Base-by-base conservation (phyloP, 2,888 invertebrate species). In the Spilarctia lutea region DNA sequence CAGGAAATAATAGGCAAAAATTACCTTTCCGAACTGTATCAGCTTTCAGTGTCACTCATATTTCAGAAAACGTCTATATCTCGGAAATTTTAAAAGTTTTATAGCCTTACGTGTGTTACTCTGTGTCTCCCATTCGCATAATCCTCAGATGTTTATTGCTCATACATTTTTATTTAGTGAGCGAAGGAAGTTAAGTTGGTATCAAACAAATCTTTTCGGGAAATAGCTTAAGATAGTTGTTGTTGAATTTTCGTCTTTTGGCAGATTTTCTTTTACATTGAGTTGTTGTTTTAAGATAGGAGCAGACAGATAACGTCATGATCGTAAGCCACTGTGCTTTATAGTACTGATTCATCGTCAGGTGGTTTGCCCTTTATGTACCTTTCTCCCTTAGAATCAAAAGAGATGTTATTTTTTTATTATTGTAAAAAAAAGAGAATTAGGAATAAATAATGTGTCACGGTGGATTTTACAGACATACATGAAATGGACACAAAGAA, bases 151-250 rank as follows among this genome's bases (percentile, higher is more conserved):
- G 71, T 68, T 72, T 71, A 75, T 75, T 56, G 71, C 68, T 52
- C 68, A 75, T 56, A 68, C 52, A 72, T 75, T 65, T 72, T 72
- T 71, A 66, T 74, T 74, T 74, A 67, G 67, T n/a, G 67, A 71
- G 35, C 39, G 60, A 68, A 68, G 71, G 30, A 71, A 71, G 27
- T 65, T 52, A 27, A 71, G 27, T 65, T 65, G 27, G 27, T 74
- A 18, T 56, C 71, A 71, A 74, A 70, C 66, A 74, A 74, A 74
- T 74, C 66, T 74, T 52, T 74, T 66, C 48, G 35, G 65, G 27
- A 52, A 65, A 39, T 73, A 52, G 24, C 39, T 65, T 27, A 63
- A 73, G 73, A 73, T 24, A 71, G 33, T 30, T 30, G 42, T 42
- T 69, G 7, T 52, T 52, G 20, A 24, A 52, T 52, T 8, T 52